Conservation (phyloP, 2,113 vertebrate species). For the Podarcis cretensis region DNA sequence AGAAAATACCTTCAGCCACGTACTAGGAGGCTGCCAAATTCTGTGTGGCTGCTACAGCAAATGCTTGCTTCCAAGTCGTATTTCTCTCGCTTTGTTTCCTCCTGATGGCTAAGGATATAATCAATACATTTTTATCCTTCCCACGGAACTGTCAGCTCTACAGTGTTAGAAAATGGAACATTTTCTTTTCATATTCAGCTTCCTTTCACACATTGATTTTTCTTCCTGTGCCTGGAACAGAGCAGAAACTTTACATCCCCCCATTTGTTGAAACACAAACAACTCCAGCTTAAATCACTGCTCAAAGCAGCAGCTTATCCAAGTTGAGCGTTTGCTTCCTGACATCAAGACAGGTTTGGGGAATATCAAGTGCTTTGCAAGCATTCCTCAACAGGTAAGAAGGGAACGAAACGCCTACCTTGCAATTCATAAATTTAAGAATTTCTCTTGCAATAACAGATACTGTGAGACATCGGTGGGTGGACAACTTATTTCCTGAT, state of each 20-base stretch:
- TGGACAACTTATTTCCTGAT: neutral
- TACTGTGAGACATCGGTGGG: neutral
- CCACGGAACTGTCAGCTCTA: neutral
- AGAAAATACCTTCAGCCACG: neutral
- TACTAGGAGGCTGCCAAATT: neutral
- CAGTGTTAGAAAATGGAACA: slow-evolving; percentile 16
- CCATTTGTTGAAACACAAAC: slow-evolving; percentile 46
- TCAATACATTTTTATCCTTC: slow-evolving; percentile 16
- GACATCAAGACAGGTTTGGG: neutral
- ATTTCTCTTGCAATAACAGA: neutral
- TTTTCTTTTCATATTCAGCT: slow-evolving; percentile 13
- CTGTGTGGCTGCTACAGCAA: neutral
- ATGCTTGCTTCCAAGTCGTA: neutral
- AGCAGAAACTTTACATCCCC: slow-evolving; percentile 37
- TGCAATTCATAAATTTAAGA: neutral
- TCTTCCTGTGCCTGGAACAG: slow-evolving; percentile 11
- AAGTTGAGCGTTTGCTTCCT: slow-evolving; percentile 1
- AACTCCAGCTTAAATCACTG: slow-evolving; percentile 18
- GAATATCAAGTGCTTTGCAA: neutral
- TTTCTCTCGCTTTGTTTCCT: slow-evolving; percentile 7
- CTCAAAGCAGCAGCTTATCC: neutral
- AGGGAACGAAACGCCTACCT: slow-evolving; percentile 7
- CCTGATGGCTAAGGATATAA: slow-evolving; percentile 17
- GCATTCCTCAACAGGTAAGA: neutral
- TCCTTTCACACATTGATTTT: slow-evolving; percentile 11